Evolutionary conservation across 2,797 vertebrate genomes (phyloP), one percentile per base, ranked within the genome.

Genomic region (Apogon hyalosoma): DNA sequence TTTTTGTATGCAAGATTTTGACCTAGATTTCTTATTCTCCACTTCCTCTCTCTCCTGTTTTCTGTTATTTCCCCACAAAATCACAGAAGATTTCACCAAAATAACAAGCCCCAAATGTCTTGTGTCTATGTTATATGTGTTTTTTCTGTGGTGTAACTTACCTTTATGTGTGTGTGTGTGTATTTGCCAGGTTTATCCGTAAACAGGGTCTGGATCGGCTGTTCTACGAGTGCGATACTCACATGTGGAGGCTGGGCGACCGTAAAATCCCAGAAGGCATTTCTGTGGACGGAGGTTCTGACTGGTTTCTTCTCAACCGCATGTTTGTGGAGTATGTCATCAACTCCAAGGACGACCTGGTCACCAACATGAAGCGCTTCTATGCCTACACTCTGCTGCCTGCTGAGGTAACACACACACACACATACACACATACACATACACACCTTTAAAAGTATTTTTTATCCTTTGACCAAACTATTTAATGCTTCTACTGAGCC

Each of bases 191-290:
- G 65, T 99, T 99, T 75, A 99, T 99, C 84, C 94, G 97, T 36
- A 99, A 99, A 33, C 98, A 99, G 69, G 98, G 98, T 4, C 91
- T 99, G 81, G 98, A 99, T 59, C 92, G 98, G 31, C 95, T 99
- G 10, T 99, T 99, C 91, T 95, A 93, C 31, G 97, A 99, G 87
- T 99, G 97, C 0, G 98, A 99, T 7, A 97, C 96, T 0, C 98
- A 99, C 92, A 99, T 99, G 98, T 99, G 98, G 98, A 95, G 98
- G 58, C 94, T 99, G 39, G 97, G 98, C 0, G 97, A 99, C 84
- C 92, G 98, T 39, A 95, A 94, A 79, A 99, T 99, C 87, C 97
- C 98, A 0, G 97, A 99, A 48, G 97, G 96, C 82, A 95, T 99
- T 12, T 89, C 96, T 0, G 96, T 99, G 0, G 98, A 99, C 1